Evolutionary conservation across 1,140 invertebrate genomes (phyloP), one percentile per base, ranked within the genome.

Genomic region (Drosophila rufa): DNA sequence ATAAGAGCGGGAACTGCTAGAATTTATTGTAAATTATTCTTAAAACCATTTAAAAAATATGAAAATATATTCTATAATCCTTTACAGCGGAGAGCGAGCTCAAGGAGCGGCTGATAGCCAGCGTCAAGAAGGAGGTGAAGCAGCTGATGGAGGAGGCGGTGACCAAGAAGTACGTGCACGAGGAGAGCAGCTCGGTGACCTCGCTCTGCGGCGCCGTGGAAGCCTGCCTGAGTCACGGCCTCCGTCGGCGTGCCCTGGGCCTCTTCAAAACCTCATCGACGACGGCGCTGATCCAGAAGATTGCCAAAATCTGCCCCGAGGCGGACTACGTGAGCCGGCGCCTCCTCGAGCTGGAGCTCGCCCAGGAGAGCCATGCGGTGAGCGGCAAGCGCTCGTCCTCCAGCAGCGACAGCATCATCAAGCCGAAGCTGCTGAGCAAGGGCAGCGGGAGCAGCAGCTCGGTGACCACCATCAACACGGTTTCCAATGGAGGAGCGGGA

Each of bases 131-230:
- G 92, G 97, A 97, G 94, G 97, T 97, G 43, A 98, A 98, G 84
- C 96, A 97, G 93, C 96, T 98, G 48, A 98, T 98, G 97, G 98
- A 98, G 94, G 97, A 98, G 94, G 97, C 97, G 43, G 98, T 98
- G 4, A 98, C 97, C 2, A 95, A 96, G 74, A 98, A 98, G 93
- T 98, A 97, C 93, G 96, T 98, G 12, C 97, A 98, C 92, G 97
- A 98, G 94, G 97, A 98, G 75, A 98, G 97, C 91, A 96, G 97
- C 59, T 96, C 96, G 58, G 96, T 98, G 36, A 98, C 96, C 17
- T 96, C 97, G 12, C 94, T 98, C 7, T 98, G 92, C 95, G 96
- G 94, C 33, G 96, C 97, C 3, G 97, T 99, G 0, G 98, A 99
- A 93, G 95, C 97, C 5, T 99, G 98, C 91, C 94, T 98, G 47